Conservation (phyloP, 1,140 invertebrate genomes). For the Callitettix versicolor region DNA sequence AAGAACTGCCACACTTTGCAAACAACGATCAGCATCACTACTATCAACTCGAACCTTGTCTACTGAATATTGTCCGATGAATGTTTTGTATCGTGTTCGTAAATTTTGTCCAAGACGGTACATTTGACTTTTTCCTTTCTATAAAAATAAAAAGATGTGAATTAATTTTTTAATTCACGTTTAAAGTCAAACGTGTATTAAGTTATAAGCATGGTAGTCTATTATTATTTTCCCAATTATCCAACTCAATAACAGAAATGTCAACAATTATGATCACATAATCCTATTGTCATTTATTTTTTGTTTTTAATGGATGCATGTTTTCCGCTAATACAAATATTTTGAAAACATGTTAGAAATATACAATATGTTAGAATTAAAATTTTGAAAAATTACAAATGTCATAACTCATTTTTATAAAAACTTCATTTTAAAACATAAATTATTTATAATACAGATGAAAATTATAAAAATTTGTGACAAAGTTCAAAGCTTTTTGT, state of each 20-base stretch:
- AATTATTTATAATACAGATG: no score
- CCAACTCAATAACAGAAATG: neutral
- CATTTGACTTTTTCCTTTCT: constrained; percentile 68
- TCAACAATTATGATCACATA: neutral
- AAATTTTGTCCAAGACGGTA: constrained; percentile 66
- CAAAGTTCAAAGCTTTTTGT: no score
- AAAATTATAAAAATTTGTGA: no score
- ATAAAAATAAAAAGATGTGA: constrained; percentile 24
- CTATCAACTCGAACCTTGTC: constrained; percentile 59
- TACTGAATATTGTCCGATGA: constrained; percentile 49
- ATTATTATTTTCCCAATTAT: neutral
- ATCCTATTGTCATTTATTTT: neutral
- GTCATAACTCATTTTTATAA: no score
- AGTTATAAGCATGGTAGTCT: neutral
- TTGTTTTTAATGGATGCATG: neutral
- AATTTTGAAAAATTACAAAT: no score
- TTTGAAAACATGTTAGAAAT: no score
- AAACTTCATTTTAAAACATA: no score
- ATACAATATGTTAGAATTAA: no score
- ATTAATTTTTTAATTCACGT: neutral
- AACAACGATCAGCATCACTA: constrained; percentile 68
- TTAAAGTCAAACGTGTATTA: neutral
- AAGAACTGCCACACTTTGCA: constrained; percentile 75
- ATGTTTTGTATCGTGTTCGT: constrained; percentile 51
- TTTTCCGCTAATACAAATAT: neutral